These are phyloP conservation scores for Notodonta ziczac DNA, from an alignment of 2,888 invertebrate species.

Conservation along the genomic window DNA sequence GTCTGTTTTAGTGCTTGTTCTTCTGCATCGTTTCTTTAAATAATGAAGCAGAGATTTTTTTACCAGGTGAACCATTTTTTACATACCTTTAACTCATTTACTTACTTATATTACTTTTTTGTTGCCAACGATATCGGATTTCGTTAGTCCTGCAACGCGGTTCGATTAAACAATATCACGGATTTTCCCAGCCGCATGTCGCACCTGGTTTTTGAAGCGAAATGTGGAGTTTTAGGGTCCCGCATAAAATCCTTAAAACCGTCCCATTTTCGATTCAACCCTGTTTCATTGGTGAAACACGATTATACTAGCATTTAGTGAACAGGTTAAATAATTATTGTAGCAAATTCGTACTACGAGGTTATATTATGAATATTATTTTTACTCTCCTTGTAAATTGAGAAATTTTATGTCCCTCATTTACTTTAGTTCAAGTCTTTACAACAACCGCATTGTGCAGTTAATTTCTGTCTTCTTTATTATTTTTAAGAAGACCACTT, in stretches of 20 bases:
- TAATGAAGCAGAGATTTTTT: too few species aligned
- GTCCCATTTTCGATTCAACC: constrained; percentile 6
- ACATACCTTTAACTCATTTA: constrained; percentile 19
- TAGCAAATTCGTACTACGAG: too few species aligned
- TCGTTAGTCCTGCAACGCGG: constrained; percentile 38
- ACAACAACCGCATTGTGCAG: too few species aligned
- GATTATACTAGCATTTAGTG: neutral
- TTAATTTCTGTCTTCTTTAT: too few species aligned
- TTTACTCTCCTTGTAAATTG: too few species aligned
- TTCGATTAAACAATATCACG: constrained; percentile 48
- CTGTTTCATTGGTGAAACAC: neutral
- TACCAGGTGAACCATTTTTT: too few species aligned
- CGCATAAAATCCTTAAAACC: constrained; percentile 10
- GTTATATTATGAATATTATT: too few species aligned
- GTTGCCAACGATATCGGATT: constrained; percentile 51
- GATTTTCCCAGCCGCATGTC: constrained; percentile 37
- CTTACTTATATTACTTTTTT: constrained; percentile 25
- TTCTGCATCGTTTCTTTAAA: too few species aligned
- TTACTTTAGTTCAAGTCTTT: too few species aligned
- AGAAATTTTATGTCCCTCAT: too few species aligned
- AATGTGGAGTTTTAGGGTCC: constrained; percentile 37
- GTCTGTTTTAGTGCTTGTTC: too few species aligned
- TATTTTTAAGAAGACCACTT: too few species aligned
- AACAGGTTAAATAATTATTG: neutral
- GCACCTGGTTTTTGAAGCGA: constrained; percentile 41